phyloP scores from a whole-genome alignment of 2,113 vertebrate species.

The Eublepharis macularius region DNA sequence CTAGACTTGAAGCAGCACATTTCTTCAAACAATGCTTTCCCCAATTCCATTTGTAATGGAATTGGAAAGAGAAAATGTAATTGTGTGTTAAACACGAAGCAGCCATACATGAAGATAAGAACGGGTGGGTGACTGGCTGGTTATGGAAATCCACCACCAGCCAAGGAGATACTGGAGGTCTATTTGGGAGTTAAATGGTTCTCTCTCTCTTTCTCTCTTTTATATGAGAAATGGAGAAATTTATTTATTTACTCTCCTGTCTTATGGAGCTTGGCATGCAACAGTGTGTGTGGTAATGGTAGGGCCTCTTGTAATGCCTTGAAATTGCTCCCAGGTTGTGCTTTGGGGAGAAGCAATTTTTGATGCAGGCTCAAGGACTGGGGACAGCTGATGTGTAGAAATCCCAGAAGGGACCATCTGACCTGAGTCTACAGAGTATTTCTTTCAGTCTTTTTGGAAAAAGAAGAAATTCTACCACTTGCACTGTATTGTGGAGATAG shows the following conservation, averaged over 20 bases:
- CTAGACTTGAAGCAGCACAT: constrained; percentile 78
- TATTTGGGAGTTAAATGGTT: constrained; percentile 71
- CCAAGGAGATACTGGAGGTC: constrained; percentile 59
- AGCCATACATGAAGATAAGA: constrained; percentile 78
- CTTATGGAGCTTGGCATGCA: constrained; percentile 11
- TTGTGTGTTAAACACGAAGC: constrained; percentile 72
- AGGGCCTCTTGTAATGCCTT: not conserved
- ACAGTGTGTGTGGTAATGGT: not conserved
- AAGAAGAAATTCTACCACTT: too few relatives aligned
- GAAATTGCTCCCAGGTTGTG: not conserved
- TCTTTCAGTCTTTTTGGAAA: not conserved
- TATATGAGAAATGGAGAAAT: constrained; percentile 7
- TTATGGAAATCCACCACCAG: constrained; percentile 65
- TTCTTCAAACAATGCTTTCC: constrained; percentile 79
- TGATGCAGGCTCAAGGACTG: too few relatives aligned
- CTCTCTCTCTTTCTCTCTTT: not conserved
- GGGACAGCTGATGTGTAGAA: not conserved
- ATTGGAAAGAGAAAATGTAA: constrained; percentile 79
- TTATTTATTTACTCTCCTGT: constrained; percentile 47
- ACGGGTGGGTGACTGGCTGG: constrained; percentile 64
- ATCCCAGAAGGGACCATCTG: too few relatives aligned
- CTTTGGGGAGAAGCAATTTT: not conserved
- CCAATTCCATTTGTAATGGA: constrained; percentile 79
- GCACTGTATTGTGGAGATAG: too few relatives aligned
- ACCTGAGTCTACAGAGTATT: too few relatives aligned